Conservation (phyloP, 2,797 vertebrate species). For the Simalia tracyae region DNA sequence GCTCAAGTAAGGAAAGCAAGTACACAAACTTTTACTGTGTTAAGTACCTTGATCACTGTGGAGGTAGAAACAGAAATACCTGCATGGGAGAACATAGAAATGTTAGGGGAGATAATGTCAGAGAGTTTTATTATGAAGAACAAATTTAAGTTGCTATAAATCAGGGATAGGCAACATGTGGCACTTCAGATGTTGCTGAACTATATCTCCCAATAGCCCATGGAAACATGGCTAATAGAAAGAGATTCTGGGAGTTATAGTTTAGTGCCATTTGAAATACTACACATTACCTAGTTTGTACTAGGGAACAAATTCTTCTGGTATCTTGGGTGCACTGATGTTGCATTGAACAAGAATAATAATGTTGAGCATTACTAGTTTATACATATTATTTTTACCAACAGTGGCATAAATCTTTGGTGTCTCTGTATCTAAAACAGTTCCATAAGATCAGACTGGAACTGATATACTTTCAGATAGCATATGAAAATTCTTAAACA, state of each 20-base stretch:
- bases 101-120: not conserved
- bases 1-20: slow-evolving; percentile 99
- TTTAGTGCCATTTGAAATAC: not conserved
- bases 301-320: not conserved
- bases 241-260: not conserved
- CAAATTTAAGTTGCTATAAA: not conserved
- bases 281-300: not conserved
- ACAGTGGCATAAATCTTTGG: not conserved
- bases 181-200: not conserved
- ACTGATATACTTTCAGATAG: not conserved
- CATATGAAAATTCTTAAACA: not conserved
- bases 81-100: slow-evolving; percentile 7
- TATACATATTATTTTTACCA: not conserved
- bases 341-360: not conserved
- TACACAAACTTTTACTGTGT: slow-evolving; percentile 87
- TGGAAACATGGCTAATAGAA: not conserved
- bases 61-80: slow-evolving; percentile 17
- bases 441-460: not conserved
- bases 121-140: not conserved
- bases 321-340: not conserved
- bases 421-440: not conserved
- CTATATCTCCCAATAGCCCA: not conserved
- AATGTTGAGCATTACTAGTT: not conserved
- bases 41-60: slow-evolving; percentile 64
- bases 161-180: not conserved